Evolutionary conservation across 35 echinoderm and acorn worm species (phyloP).

Genomic region (Chiridota heheva): DNA sequence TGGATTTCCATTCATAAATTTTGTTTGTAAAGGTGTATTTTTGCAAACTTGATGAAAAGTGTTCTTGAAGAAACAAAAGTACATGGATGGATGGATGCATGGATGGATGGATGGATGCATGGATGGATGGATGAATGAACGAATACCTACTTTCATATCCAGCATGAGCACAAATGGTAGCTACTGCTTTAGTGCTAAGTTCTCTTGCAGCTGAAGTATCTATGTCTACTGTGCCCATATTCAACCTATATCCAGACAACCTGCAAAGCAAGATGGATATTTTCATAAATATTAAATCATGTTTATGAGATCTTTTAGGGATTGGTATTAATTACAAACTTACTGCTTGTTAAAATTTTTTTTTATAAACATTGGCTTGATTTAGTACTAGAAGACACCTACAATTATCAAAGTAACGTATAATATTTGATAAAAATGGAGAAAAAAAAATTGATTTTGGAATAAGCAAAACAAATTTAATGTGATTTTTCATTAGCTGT

Average conservation of each 20-base stretch:
- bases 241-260: constrained; percentile 50
- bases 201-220: constrained; percentile 57
- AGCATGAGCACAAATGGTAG: constrained; percentile 84
- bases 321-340: constrained; percentile 13
- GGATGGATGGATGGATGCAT: too few relatives aligned
- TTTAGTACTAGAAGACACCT: not conserved
- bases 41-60: not conserved
- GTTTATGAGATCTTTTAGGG: not conserved
- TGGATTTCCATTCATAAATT: too few relatives aligned
- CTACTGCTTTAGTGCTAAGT: constrained; percentile 63
- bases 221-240: constrained; percentile 68
- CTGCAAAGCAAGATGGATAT: constrained; percentile 15
- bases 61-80: not conserved
- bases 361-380: too few relatives aligned
- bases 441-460: not conserved
- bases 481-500: too few relatives aligned
- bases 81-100: too few relatives aligned
- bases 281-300: not conserved
- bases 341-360: too few relatives aligned
- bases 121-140: too few relatives aligned
- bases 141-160: constrained; percentile 85
- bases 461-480: too few relatives aligned
- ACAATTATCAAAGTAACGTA: not conserved
- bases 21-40: not conserved
- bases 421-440: not conserved